These are phyloP conservation scores for Argyresthia albistria DNA, from an alignment of 2,888 invertebrate genomes.

Conservation along the genomic window DNA sequence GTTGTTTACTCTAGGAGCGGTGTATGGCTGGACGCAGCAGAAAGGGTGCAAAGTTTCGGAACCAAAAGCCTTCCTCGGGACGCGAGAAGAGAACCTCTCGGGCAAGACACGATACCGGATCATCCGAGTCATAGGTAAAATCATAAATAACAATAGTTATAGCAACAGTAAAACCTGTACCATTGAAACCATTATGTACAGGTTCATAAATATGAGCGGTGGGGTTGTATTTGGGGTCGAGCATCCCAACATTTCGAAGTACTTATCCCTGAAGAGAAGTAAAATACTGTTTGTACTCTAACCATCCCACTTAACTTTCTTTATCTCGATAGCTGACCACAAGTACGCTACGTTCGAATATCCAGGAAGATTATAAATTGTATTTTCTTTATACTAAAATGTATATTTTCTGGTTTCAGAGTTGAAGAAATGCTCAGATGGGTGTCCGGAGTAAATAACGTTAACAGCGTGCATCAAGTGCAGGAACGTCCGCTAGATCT, in stretches of 20 bases:
- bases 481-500: slow-evolving; percentile 63
- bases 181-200: too few species aligned
- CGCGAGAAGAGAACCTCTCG: slow-evolving; percentile 86
- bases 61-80: slow-evolving; percentile 86
- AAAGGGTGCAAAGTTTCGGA: slow-evolving; percentile 71
- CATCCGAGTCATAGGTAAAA: slow-evolving; percentile 58
- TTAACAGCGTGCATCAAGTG: slow-evolving; percentile 46
- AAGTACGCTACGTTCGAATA: too few species aligned
- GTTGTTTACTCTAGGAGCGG: slow-evolving; percentile 58
- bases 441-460: slow-evolving; percentile 65
- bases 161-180: too few species aligned
- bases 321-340: too few species aligned
- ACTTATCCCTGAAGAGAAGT: slow-evolving; percentile 18
- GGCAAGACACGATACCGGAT: slow-evolving; percentile 79
- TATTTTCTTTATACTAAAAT: too few species aligned
- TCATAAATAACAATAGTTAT: slow-evolving; percentile 2
- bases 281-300: too few species aligned
- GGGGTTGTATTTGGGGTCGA: slow-evolving; percentile 23
- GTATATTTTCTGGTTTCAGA: slow-evolving; percentile 23
- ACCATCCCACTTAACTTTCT: too few species aligned
- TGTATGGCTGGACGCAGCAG: slow-evolving; percentile 88
- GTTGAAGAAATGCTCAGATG: slow-evolving; percentile 67
- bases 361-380: too few species aligned
- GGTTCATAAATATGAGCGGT: neutral
- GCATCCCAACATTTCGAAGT: too few species aligned